Conservation (phyloP, 2,113 vertebrate genomes). For the Epinephelus fuscoguttatus region DNA sequence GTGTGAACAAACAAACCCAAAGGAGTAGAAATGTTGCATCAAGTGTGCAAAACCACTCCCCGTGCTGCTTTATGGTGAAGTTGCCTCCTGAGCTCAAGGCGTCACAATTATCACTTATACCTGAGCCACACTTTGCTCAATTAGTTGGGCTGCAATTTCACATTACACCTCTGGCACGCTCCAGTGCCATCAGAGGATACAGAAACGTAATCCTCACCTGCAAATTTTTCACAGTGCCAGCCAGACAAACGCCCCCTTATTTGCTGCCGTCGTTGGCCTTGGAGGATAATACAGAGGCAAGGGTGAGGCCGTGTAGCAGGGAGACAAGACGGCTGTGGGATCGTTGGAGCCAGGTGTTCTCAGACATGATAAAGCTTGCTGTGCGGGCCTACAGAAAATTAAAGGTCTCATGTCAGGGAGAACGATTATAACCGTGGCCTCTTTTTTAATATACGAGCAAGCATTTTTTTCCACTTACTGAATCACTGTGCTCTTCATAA, state of each 20-base stretch:
- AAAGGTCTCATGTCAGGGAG: conserved; percentile 83
- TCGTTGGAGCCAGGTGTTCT: conserved; percentile 84
- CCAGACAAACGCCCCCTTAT: conserved; percentile 48
- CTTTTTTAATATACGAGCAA: conserved; percentile 85
- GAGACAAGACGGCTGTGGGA: conserved; percentile 74
- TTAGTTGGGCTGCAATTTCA: conserved; percentile 52
- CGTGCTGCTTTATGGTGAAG: background rate
- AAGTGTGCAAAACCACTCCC: background rate
- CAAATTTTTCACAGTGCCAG: conserved; percentile 47
- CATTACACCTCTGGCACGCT: conserved; percentile 46
- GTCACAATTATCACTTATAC: conserved; percentile 14
- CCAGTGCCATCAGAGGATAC: conserved; percentile 29
- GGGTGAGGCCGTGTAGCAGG: conserved; percentile 66
- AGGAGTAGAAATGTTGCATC: background rate
- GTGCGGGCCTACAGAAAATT: conserved; percentile 83
- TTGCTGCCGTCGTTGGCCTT: conserved; percentile 43
- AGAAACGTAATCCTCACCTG: conserved; percentile 28
- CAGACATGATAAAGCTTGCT: conserved; percentile 88
- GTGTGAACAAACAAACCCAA: conserved; percentile 45
- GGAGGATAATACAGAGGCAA: conserved; percentile 45
- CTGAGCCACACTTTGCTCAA: conserved; percentile 39
- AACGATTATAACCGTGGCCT: conserved; percentile 82
- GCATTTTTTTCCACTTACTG: conserved; percentile 80
- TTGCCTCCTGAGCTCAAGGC: conserved; percentile 32
- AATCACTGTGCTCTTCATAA: conserved; percentile 82